These are phyloP conservation scores for Rhinopomastus cyanomelas DNA, from an alignment of 2,113 vertebrate genomes.

Conservation along the genomic window DNA sequence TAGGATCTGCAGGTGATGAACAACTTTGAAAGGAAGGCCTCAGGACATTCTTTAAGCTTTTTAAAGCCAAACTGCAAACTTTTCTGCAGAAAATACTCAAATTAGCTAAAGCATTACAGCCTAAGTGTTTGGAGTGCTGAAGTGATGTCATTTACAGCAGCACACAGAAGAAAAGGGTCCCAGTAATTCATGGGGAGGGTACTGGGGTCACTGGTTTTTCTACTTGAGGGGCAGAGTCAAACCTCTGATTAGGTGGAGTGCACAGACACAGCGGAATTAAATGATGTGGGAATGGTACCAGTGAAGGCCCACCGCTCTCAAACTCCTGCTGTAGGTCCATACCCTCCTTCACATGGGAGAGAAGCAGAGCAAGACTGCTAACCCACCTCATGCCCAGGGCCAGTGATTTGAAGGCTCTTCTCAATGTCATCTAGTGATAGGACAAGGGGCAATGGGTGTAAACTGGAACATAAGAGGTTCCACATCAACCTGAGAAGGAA, in stretches of 20 bases:
- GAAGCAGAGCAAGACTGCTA: background rate
- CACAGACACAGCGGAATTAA: background rate
- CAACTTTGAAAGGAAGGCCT: too few species aligned
- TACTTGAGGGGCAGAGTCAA: background rate
- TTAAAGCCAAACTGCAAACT: too few species aligned
- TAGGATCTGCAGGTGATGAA: too few species aligned
- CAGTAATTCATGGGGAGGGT: background rate
- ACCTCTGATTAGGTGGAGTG: background rate
- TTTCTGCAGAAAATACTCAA: too few species aligned
- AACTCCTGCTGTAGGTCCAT: background rate
- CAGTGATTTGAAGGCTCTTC: background rate
- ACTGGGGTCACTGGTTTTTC: background rate
- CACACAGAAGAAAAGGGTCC: background rate
- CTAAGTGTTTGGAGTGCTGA: background rate
- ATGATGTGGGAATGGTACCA: accelerated
- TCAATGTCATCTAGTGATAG: too few species aligned
- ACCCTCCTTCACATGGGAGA: background rate
- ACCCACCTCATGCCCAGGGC: background rate
- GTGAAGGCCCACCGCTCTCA: background rate
- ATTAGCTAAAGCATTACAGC: too few species aligned
- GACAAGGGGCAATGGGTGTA: too few species aligned
- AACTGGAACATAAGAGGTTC: too few species aligned
- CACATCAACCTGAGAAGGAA: too few species aligned
- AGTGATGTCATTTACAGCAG: background rate
- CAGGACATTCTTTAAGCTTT: too few species aligned